Evolutionary conservation across 2,888 invertebrate genomes (phyloP).

Genomic region (Heliconius sara): DNA sequence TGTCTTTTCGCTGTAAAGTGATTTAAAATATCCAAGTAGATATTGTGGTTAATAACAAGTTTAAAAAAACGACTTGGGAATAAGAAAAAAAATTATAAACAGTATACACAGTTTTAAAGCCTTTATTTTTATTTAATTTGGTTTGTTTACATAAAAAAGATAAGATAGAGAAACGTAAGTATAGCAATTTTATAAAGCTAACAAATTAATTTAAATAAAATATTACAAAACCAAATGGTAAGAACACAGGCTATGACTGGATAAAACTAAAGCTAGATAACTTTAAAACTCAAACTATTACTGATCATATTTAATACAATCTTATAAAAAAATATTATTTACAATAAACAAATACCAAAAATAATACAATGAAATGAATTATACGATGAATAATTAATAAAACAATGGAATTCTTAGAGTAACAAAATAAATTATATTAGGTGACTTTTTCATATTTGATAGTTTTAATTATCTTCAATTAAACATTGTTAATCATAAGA

Average conservation of each 20-base stretch:
- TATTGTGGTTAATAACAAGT: too few relatives aligned
- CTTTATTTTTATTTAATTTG: neutral
- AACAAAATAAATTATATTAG: neutral
- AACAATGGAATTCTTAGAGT: neutral
- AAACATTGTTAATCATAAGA: conserved; percentile 81
- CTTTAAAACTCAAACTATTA: neutral
- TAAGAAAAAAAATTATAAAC: neutral
- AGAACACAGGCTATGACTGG: neutral
- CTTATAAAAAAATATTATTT: neutral
- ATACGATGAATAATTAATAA: neutral
- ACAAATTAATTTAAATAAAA: neutral
- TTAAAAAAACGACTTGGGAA: neutral
- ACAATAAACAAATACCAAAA: neutral
- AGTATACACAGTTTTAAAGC: neutral
- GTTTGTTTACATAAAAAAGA: neutral
- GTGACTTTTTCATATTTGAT: neutral
- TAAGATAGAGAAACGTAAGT: neutral
- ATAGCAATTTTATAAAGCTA: neutral
- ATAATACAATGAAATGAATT: neutral
- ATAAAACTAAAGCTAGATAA: neutral
- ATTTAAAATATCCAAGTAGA: too few relatives aligned
- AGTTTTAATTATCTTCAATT: conserved; percentile 6
- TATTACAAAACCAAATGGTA: neutral
- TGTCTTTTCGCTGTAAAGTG: too few relatives aligned
- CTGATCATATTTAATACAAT: neutral